Conservation (phyloP, 2,797 vertebrate species). For the Yasuhikotakia modesta region DNA sequence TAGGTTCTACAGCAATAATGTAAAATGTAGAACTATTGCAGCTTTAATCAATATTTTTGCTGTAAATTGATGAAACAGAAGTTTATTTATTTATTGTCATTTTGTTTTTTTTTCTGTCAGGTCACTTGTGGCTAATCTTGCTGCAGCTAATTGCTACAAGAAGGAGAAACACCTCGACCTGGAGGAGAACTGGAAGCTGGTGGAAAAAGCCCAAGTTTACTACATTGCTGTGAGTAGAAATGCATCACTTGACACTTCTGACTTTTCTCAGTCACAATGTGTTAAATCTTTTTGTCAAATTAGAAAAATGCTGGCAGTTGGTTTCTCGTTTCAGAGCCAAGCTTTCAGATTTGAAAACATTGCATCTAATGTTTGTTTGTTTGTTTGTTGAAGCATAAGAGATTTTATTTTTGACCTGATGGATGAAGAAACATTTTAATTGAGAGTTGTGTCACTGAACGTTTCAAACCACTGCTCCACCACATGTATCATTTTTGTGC, state of each 20-base stretch:
- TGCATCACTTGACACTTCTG: not conserved
- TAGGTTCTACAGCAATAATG: no score
- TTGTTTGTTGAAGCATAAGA: not conserved
- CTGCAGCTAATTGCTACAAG: slow-evolving; percentile 97
- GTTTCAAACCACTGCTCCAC: slow-evolving; percentile 40
- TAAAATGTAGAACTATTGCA: no score
- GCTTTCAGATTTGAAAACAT: not conserved
- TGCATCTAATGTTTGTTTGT: not conserved
- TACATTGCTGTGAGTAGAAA: slow-evolving; percentile 93
- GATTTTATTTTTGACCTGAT: slow-evolving; percentile 33
- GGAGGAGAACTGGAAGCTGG: slow-evolving; percentile 94
- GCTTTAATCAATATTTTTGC: no score
- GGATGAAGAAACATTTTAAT: slow-evolving; percentile 20
- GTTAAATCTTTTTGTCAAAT: not conserved
- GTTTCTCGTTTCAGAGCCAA: not conserved
- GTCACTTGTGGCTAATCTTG: slow-evolving; percentile 96
- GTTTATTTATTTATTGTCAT: no score
- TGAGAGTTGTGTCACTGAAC: slow-evolving; percentile 41
- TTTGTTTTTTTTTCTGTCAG: slow-evolving; percentile 78
- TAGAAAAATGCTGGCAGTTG: slow-evolving; percentile 17
- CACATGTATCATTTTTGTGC: slow-evolving; percentile 25
- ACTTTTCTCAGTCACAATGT: not conserved
- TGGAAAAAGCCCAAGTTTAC: slow-evolving; percentile 93
- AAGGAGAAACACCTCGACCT: slow-evolving; percentile 96
- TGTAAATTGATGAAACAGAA: no score